Conservation (phyloP, 2,888 invertebrate genomes). For the Abrostola triplasia region DNA sequence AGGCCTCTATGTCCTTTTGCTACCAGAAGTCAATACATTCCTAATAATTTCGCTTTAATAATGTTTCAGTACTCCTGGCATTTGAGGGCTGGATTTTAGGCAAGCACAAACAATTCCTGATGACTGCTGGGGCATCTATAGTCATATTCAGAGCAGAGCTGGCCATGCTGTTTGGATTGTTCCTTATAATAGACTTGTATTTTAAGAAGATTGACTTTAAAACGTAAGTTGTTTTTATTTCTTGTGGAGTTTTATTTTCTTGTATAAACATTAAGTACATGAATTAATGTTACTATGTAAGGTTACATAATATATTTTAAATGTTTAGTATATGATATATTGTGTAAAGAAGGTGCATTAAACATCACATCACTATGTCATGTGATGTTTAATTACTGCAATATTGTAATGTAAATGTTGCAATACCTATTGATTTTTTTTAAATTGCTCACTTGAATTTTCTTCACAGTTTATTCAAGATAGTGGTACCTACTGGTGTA, state of each 20-base stretch:
- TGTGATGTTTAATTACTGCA: too few species aligned
- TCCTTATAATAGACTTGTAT: constrained; percentile 94
- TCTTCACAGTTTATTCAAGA: constrained; percentile 90
- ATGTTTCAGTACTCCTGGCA: constrained; percentile 94
- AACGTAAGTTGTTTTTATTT: constrained; percentile 62
- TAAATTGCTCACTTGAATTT: not conserved
- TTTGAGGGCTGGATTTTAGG: constrained; percentile 95
- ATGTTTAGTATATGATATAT: too few species aligned
- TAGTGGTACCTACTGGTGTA: constrained; percentile 91
- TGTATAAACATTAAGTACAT: too few species aligned
- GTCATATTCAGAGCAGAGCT: constrained; percentile 97
- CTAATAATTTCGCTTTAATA: not conserved
- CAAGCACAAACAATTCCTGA: constrained; percentile 92
- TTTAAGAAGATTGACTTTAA: constrained; percentile 89
- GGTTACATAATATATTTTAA: too few species aligned
- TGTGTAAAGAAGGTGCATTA: too few species aligned
- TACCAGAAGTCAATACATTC: not conserved
- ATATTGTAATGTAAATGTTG: too few species aligned
- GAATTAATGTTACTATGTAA: too few species aligned
- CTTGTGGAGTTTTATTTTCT: too few species aligned
- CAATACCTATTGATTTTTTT: not conserved
- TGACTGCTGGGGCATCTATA: constrained; percentile 95
- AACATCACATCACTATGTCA: too few species aligned
- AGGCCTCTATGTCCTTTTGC: too few species aligned
- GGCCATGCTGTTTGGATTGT: constrained; percentile 94